Base-by-base conservation (phyloP, 2,888 invertebrate species). In the Tanypteryx hageni region DNA sequence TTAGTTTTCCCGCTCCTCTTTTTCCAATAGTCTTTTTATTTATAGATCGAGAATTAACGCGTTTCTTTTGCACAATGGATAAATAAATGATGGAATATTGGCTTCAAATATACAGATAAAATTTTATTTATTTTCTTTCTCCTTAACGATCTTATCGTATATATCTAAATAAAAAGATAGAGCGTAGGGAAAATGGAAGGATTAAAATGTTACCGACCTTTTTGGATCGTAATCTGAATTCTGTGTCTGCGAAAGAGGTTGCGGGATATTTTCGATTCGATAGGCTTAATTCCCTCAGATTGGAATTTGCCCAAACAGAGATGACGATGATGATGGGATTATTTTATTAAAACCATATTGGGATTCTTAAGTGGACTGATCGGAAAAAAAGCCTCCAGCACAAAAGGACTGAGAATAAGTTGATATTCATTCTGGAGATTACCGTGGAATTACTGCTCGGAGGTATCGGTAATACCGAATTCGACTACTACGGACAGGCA, bases 251-350 rank as follows among this genome's bases (percentile, higher is more conserved):
- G 56, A 56, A 83, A 56, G 56, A 57, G 57, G 44, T 44, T 18
- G 16, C 1, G 57, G 13, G 83, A 83, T 44, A 57, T 83, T 83
- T 57, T 83, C 83, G 83, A 44, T 56, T 44, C 83, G 27, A 56
- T 83, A 57, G 83, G 83, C 83, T 83, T 83, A 83, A 83, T 83
- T 83, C 83, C 57, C 83, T 16, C 83, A n/a, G 44, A 56, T n/a
- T 83, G 83, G 56, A 57, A 83, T 83, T n/a, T n/a, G 11, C 18
- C 83, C 83, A 83, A 83, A 56, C 83, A 18, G 83, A 13, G 56
- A 44, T 22, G 27, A 31, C 13, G 82, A 9, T 27, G 82, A n/a
- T n/a, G n/a, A n/a, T n/a, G 57, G 83, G 56, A 16, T 83, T 83
- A 83, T 83, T 83, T 83, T 57, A 83, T 83, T 83, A 83, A 57